These are phyloP conservation scores for Lithophane socia DNA, from an alignment of 2,888 invertebrate genomes.

Conservation along the genomic window DNA sequence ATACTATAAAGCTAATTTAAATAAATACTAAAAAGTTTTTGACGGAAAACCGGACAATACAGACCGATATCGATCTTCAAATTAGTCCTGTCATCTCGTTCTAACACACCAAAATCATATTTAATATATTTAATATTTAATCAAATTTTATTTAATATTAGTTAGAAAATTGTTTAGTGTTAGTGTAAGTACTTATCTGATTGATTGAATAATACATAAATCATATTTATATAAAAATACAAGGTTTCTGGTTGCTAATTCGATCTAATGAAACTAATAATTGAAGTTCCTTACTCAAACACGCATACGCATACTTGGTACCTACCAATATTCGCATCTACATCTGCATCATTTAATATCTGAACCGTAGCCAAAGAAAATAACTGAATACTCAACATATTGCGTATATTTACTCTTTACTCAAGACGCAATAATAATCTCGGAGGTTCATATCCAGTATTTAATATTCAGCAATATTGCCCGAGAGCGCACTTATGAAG, in stretches of 20 bases:
- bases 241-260: not conserved
- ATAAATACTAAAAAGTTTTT: not conserved
- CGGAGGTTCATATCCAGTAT: slow-evolving; percentile 42
- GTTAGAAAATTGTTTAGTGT: no score
- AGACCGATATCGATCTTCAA: not conserved
- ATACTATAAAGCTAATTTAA: no score
- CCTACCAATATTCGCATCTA: not conserved
- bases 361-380: slow-evolving; percentile 39
- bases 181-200: no score
- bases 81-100: not conserved
- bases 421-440: slow-evolving; percentile 54
- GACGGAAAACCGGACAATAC: not conserved
- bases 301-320: not conserved
- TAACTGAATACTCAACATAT: slow-evolving; percentile 32
- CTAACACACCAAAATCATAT: not conserved
- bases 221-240: no score
- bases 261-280: not conserved
- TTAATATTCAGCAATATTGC: slow-evolving; percentile 58
- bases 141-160: no score
- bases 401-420: slow-evolving; percentile 45
- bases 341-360: slow-evolving; percentile 30
- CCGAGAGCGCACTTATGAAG: slow-evolving; percentile 36
- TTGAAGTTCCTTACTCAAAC: not conserved
- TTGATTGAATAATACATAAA: no score
- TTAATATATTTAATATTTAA: no score